Evolutionary conservation across 2,797 vertebrate genomes (phyloP).

Genomic region (Trachops cirrhosus): DNA sequence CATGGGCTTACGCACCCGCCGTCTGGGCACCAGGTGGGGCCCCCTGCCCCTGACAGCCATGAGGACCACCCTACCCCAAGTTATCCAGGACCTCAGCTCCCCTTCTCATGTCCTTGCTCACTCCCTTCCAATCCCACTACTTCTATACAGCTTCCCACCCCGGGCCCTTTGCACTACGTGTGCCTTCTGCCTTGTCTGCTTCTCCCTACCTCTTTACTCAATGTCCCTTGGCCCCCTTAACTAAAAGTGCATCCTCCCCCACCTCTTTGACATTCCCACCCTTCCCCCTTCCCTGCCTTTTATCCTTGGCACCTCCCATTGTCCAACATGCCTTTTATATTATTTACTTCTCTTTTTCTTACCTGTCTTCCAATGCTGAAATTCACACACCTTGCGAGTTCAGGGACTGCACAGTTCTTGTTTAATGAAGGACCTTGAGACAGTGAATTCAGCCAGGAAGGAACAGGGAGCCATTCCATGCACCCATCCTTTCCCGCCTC

Average conservation of each 20-base stretch:
- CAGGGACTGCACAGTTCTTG: not conserved
- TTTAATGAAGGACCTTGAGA: not conserved
- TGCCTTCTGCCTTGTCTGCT: not conserved
- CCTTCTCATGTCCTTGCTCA: not conserved
- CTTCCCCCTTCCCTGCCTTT: not conserved
- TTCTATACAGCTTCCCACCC: not conserved
- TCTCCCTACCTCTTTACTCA: not conserved
- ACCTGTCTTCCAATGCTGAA: not conserved
- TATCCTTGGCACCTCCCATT: not conserved
- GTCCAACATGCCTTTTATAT: not conserved
- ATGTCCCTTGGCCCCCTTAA: not conserved
- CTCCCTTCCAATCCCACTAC: not conserved
- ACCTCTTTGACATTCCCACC: not conserved
- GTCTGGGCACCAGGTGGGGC: conserved; percentile 91
- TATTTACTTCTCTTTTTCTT: not conserved
- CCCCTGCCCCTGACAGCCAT: fast-evolving
- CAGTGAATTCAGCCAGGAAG: not conserved
- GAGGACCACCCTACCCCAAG: not conserved
- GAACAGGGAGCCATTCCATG: not conserved
- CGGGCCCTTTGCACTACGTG: not conserved
- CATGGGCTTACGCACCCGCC: conserved; percentile 92
- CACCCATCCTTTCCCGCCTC: not conserved
- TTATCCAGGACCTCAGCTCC: not conserved
- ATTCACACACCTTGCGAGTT: not conserved
- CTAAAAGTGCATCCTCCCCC: not conserved